Conservation (phyloP, 2,113 vertebrate genomes). For the Lamprologus ornatipinnis region DNA sequence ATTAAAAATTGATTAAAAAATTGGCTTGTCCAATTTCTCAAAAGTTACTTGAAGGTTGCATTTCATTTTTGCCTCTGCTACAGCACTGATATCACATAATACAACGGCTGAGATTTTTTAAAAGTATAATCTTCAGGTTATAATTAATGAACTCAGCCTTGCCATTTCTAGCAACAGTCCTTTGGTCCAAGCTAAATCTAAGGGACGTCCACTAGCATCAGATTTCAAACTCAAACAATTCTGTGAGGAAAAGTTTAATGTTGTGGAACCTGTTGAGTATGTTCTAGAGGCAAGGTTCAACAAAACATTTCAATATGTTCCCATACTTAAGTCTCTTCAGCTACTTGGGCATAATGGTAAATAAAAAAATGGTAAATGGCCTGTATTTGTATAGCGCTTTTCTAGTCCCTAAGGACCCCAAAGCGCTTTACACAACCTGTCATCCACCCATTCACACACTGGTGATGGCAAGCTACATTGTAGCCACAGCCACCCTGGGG, state of each 20-base stretch:
- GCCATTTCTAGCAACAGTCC: background rate
- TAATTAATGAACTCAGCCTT: background rate
- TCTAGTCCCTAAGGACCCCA: background rate
- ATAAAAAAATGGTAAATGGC: background rate
- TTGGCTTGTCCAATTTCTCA: background rate
- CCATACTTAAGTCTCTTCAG: background rate
- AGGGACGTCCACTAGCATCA: background rate
- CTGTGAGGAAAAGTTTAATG: background rate
- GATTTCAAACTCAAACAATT: background rate
- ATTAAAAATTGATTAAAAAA: background rate
- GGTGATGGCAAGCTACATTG: background rate
- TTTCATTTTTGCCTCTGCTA: background rate
- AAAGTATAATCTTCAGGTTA: background rate
- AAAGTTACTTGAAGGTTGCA: background rate
- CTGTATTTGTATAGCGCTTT: background rate
- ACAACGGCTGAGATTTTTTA: rapidly evolving
- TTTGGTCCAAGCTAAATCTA: background rate
- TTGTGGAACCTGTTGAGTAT: background rate
- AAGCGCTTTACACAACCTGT: background rate
- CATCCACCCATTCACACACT: background rate
- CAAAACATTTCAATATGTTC: background rate
- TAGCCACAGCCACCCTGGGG: background rate
- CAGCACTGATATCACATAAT: background rate
- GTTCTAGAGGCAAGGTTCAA: background rate
- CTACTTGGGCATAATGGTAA: background rate